Conservation (phyloP, 2,797 vertebrate species). For the Schizothorax lantsangensis region DNA sequence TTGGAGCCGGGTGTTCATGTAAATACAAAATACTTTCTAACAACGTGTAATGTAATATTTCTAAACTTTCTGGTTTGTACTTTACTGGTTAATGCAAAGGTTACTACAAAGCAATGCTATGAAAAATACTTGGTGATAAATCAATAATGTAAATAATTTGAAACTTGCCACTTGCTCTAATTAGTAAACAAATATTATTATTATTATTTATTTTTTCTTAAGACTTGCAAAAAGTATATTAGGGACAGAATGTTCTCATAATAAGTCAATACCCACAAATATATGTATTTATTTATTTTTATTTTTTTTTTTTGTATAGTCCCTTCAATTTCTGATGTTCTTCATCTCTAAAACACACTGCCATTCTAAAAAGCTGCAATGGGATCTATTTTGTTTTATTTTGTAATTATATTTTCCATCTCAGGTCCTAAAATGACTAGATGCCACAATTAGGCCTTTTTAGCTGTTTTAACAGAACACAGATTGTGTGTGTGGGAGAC, state of each 20-base stretch:
- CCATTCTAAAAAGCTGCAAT: not conserved
- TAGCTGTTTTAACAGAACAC: not conserved
- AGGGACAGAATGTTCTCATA: slow-evolving; percentile 71
- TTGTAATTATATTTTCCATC: not conserved
- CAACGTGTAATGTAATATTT: slow-evolving; percentile 67
- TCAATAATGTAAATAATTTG: slow-evolving; percentile 89
- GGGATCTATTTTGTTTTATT: not conserved
- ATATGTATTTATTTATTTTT: not conserved
- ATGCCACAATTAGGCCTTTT: slow-evolving; percentile 22
- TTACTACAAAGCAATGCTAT: slow-evolving; percentile 82
- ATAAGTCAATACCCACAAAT: not conserved
- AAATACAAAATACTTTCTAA: slow-evolving; percentile 91
- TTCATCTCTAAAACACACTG: not conserved
- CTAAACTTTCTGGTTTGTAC: slow-evolving; percentile 81
- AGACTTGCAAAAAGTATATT: slow-evolving; percentile 69
- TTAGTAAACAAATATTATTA: slow-evolving; percentile 74
- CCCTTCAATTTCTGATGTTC: not conserved
- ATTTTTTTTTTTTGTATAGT: not conserved
- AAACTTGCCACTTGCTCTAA: slow-evolving; percentile 75
- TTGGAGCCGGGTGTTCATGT: slow-evolving; percentile 82
- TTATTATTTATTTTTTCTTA: slow-evolving; percentile 64
- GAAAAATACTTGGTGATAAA: slow-evolving; percentile 79
- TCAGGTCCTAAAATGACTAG: not conserved
- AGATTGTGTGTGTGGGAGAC: not conserved
- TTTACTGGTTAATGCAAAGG: slow-evolving; percentile 77